Evolutionary conservation across 2,888 invertebrate genomes (phyloP).

Genomic region (Polydrusus cervinus): DNA sequence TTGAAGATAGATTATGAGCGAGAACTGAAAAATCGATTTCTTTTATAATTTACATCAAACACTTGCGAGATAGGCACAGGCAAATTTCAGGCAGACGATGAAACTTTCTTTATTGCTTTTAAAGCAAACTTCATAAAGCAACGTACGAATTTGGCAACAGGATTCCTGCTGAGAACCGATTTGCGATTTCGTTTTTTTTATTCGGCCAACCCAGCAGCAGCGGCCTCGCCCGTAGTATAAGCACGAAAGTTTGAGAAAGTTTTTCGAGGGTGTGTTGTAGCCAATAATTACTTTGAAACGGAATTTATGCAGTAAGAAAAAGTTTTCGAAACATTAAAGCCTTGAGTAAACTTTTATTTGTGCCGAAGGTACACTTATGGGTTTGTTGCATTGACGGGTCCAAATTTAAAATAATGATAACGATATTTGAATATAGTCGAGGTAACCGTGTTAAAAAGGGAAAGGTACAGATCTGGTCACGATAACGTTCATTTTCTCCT

Average conservation of each 20-base stretch:
- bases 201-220: constrained; percentile 13
- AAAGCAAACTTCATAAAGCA: constrained; percentile 4
- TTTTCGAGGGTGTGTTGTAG: constrained; percentile 40
- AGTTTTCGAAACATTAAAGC: constrained; percentile 35
- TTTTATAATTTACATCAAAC: no score
- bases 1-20: no score
- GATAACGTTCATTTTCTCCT: no score
- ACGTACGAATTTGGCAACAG: constrained; percentile 16
- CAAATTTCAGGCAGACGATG: no score
- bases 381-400: constrained; percentile 24
- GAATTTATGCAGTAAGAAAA: constrained; percentile 49
- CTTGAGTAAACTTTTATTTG: constrained; percentile 39
- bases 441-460: not conserved
- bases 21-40: no score
- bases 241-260: constrained; percentile 37
- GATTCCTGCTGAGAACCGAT: constrained; percentile 33
- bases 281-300: constrained; percentile 45
- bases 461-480: not conserved
- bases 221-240: constrained; percentile 4
- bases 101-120: constrained; percentile 4
- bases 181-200: constrained; percentile 27
- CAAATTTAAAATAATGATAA: constrained; percentile 36
- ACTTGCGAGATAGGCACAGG: no score
- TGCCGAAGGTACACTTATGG: constrained; percentile 38
- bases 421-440: not conserved